Base-by-base conservation (phyloP, 2,113 vertebrate species). In the Sinosuthora webbiana region DNA sequence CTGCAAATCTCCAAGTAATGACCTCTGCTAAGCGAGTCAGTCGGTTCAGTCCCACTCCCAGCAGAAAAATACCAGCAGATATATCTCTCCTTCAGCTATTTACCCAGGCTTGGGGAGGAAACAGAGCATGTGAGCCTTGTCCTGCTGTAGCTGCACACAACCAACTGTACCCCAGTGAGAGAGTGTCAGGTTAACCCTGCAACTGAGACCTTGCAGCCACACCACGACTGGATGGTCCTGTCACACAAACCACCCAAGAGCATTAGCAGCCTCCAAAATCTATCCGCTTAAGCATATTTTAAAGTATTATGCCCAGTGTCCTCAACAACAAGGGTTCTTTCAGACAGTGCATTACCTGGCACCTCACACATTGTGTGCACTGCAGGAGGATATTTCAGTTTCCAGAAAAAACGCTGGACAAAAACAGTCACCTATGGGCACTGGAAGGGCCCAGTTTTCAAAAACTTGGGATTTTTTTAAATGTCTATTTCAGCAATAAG, bases 341-440 rank as follows among this genome's bases (percentile, higher is more conserved):
- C 41, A 60, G 71, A 4, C 8, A 22, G 30, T 0, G 0, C 27
- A 3, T 35, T 44, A 31, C 17, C 20, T 23, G 57, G 22, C 10
- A 35, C 27, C 11, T 74, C 70, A 50, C 42, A 27, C 7, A 3
- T 4, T 30, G 22, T 5, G 3, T 45, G 27, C 11, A 6, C 17
- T n/a, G 42, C 64, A 70, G 59, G 9, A 73, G 5, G 17, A 42
- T 55, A 41, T 10, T 45, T 31, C 31, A 7, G 6, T 9, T 81
- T 39, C 60, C 60, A 74, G 39, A 83, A 78, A 19, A 30, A 79
- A 11, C 1, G 1, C n/a, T 57, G 50, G 42, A 18, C 7, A 81
- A 63, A 95, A 65, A 0, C 9, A 35, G 10, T 64, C 28, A 41
- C 5, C 4, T 67, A 21, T 27, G 41, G 65, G 59, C 31, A 37